Evolutionary conservation across 1,140 invertebrate species (phyloP).

Genomic region (Zaprionus kolodkinae): DNA sequence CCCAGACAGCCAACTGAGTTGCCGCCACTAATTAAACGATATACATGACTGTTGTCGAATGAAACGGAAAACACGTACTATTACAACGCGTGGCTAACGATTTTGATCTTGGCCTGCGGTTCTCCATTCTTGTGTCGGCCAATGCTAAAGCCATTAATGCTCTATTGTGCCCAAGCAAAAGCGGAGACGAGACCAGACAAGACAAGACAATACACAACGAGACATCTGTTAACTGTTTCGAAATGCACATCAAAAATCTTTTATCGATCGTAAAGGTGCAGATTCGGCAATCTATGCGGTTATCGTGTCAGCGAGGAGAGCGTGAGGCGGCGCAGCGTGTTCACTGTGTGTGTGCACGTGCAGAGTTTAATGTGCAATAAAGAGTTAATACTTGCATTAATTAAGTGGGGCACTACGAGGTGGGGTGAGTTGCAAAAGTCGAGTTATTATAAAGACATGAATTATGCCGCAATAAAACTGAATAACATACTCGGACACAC

Average conservation of each 20-base stretch:
- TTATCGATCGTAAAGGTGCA: constrained; percentile 37
- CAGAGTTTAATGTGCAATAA: background rate
- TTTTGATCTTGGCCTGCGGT: constrained; percentile 62
- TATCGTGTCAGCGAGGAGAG: background rate
- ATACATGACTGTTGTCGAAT: background rate
- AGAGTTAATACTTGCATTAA: background rate
- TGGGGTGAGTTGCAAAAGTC: background rate
- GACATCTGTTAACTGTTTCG: constrained; percentile 27
- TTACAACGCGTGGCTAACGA: constrained; percentile 29
- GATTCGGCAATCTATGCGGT: background rate
- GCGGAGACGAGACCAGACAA: background rate
- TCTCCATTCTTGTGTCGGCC: constrained; percentile 50
- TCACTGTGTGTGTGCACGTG: background rate
- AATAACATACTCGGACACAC: background rate
- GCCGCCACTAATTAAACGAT: constrained; percentile 2
- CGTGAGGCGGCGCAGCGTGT: background rate
- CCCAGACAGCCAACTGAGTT: background rate
- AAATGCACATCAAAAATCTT: constrained; percentile 24
- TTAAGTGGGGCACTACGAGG: background rate
- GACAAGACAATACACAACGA: constrained; percentile 11
- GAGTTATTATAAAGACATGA: constrained; percentile 2
- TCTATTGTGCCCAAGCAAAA: constrained; percentile 18
- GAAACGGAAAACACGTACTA: constrained; percentile 1
- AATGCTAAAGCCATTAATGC: constrained; percentile 61
- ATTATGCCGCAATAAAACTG: background rate